Percentiles rank a stretch among this genome's conserved stretches.
These are phyloP conservation scores for Miopithecus talapoin DNA, from an alignment of 2,797 vertebrate genomes.

Conservation along the genomic window DNA sequence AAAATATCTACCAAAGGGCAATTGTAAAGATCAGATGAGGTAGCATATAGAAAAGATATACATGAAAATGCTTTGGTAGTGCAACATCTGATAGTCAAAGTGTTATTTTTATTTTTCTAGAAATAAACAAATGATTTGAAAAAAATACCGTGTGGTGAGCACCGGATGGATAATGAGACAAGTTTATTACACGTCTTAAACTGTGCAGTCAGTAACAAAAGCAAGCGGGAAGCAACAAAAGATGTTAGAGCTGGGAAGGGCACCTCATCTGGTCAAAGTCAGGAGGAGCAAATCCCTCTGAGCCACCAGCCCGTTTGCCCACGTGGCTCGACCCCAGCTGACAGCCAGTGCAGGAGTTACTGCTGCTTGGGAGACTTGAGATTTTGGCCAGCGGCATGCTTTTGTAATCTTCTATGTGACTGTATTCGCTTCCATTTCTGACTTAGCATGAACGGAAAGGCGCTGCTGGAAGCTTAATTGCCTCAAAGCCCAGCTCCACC, in stretches of 20 bases:
- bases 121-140: background rate
- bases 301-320: background rate
- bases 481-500: background rate
- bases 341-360: background rate
- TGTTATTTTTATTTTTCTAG: background rate
- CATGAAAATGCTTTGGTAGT: background rate
- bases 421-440: background rate
- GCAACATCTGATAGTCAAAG: background rate
- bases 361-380: background rate
- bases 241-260: background rate
- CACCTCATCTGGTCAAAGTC: background rate
- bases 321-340: background rate
- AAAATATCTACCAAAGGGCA: background rate
- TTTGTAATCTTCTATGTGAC: background rate
- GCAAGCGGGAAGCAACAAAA: background rate
- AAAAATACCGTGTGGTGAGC: background rate
- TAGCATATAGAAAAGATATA: background rate
- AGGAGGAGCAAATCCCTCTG: background rate
- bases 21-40: background rate
- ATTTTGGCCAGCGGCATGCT: background rate
- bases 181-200: background rate
- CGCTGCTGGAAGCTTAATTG: background rate
- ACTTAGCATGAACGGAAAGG: background rate
- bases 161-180: background rate
- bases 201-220: background rate